Base-by-base conservation (phyloP, 1,140 invertebrate genomes). In the Neodiprion pinetum region DNA sequence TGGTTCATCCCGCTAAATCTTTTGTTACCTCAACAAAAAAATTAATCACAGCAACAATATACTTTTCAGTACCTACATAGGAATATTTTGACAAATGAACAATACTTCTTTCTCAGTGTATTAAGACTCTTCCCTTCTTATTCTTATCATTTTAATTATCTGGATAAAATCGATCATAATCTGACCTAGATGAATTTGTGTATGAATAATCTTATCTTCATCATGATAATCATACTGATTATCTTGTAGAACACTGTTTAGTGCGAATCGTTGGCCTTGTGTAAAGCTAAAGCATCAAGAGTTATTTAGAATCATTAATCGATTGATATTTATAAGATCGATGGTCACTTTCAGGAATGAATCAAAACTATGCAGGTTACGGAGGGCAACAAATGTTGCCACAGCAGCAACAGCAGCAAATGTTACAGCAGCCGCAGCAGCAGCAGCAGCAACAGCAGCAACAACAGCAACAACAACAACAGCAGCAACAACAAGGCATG, bases 321-420 rank as follows among this genome's bases (percentile, higher is more conserved):
- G 7, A 40, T 40, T 40, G 28, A 40, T 40, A 40, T 40, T 40
- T 40, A 40, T 5, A 40, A 40, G 28, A 40, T 40, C 28, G 28
- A 40, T 40, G 28, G 28, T 40, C 28, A 40, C 28, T 70, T 70
- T 4, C 40, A 87, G 88, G 86, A 47, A 90, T 90, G 85, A 88
- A 87, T 88, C 87, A 92, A 87, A 88, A 90, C 87, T 89, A 92
- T 84, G 86, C 89, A 17, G 87, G 89, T 9, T 92, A 93, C 78
- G 87, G 88, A 61, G 89, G 90, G 7, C 92, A 91, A 80, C 91
- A 91, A 78, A 91, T 90, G 90, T 89, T 90, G 82, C 91, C 91
- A 74, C 91, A 91, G 61, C 88, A 88, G 3, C 90, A 85, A 47
- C 81, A 82, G 75, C 82, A 83, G 48, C 87, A 87, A 72, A 82